Evolutionary conservation across 2,797 vertebrate species (phyloP).

Genomic region (Melanotaenia nigrans): DNA sequence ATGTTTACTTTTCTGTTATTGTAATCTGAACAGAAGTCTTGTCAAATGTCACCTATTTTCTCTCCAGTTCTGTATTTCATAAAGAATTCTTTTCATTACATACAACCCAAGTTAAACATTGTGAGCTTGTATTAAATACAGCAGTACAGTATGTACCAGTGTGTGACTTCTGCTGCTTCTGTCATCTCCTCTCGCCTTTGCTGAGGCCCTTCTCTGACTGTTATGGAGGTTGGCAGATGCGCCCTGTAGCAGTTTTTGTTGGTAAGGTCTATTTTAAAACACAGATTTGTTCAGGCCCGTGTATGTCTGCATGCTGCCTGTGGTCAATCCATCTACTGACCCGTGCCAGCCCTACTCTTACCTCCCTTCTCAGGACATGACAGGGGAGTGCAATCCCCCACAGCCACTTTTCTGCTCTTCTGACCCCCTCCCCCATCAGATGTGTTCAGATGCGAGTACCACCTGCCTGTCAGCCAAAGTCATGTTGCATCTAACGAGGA

Average conservation of each 20-base stretch:
- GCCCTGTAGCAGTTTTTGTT: slow-evolving; percentile 53
- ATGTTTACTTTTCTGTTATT: slow-evolving; percentile 7
- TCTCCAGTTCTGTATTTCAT: slow-evolving; percentile 13
- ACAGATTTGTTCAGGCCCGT: slow-evolving; percentile 56
- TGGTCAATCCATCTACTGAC: slow-evolving; percentile 64
- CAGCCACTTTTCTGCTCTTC: slow-evolving; percentile 55
- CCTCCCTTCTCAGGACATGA: slow-evolving; percentile 67
- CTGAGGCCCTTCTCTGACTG: slow-evolving; percentile 58
- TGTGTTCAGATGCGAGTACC: slow-evolving; percentile 48
- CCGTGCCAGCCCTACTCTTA: slow-evolving; percentile 66
- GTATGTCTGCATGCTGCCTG: slow-evolving; percentile 68
- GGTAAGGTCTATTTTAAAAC: slow-evolving; percentile 73
- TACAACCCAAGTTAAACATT: slow-evolving; percentile 3
- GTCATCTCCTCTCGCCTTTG: slow-evolving; percentile 38
- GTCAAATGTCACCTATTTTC: slow-evolving; percentile 15
- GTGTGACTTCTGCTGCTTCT: slow-evolving; percentile 47
- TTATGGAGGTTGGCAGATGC: slow-evolving; percentile 66
- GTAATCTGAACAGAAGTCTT: slow-evolving; percentile 10
- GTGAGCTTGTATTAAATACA: slow-evolving; percentile 17
- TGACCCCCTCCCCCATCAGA: slow-evolving; percentile 27
- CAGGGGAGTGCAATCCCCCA: slow-evolving; percentile 53
- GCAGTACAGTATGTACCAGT: slow-evolving; percentile 49
- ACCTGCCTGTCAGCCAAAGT: slow-evolving; percentile 65
- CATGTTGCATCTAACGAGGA: slow-evolving; percentile 59
- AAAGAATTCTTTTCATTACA: slow-evolving; percentile 19